Evolutionary conservation across 2,113 vertebrate species (phyloP).

Genomic region (Nothoprocta perdicaria): DNA sequence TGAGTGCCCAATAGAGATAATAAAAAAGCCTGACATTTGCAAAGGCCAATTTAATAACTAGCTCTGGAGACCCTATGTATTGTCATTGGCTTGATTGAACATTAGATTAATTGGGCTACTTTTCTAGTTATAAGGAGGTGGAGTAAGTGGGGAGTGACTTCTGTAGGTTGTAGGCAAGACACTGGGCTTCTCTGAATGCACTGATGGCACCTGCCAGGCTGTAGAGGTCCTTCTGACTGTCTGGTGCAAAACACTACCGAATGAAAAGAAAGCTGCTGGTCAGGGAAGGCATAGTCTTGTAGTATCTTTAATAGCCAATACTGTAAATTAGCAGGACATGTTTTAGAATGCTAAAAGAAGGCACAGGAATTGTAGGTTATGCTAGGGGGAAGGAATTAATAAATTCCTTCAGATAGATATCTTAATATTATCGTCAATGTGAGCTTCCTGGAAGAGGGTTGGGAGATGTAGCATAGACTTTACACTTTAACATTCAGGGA

Average conservation of each 20-base stretch:
- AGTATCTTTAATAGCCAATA: neutral
- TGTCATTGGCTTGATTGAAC: neutral
- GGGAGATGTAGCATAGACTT: neutral
- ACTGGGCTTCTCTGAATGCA: neutral
- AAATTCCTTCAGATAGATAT: neutral
- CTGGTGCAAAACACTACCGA: neutral
- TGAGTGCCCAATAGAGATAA: neutral
- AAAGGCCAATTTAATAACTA: conserved; percentile 48
- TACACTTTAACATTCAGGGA: neutral
- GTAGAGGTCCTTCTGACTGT: neutral
- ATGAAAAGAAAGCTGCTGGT: neutral
- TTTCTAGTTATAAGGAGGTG: neutral
- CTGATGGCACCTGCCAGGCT: neutral
- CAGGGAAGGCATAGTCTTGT: rapidly evolving
- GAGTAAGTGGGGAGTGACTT: neutral
- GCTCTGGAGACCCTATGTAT: neutral
- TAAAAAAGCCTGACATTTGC: conserved; percentile 51
- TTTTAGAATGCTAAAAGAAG: neutral
- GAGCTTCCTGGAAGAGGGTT: neutral
- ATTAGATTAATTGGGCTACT: neutral
- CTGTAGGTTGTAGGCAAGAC: neutral
- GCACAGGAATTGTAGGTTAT: neutral
- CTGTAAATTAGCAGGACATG: neutral
- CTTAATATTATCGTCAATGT: neutral
- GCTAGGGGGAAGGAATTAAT: neutral